These are phyloP conservation scores for Megaptera novaeangliae DNA, from an alignment of 2,113 vertebrate genomes.

Conservation along the genomic window DNA sequence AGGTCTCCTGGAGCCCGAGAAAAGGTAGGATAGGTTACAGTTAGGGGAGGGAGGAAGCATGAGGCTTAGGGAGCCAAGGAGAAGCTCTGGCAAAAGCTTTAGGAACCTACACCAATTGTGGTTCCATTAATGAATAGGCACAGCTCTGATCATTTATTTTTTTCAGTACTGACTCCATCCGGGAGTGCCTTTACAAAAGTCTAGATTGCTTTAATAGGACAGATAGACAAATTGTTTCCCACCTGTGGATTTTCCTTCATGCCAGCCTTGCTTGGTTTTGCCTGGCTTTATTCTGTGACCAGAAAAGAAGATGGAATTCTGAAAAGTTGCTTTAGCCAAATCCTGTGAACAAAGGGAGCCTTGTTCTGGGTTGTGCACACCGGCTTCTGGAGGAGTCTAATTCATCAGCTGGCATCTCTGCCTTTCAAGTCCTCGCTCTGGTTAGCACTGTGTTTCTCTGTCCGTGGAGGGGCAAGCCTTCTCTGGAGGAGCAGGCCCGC, in stretches of 20 bases:
- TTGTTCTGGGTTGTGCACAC: slow-evolving; percentile 54
- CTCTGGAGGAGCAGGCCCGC: accelerated
- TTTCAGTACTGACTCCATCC: background rate
- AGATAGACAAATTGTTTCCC: slow-evolving; percentile 14
- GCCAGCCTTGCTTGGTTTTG: slow-evolving; percentile 15
- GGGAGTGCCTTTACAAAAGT: background rate
- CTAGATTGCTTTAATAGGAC: background rate
- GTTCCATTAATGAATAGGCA: background rate
- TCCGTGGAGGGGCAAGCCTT: background rate
- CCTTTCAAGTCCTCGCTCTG: slow-evolving; percentile 37
- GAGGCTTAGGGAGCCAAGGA: background rate
- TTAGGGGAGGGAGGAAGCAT: background rate
- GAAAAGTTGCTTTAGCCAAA: slow-evolving; percentile 44
- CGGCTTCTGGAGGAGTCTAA: slow-evolving; percentile 55
- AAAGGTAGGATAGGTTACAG: background rate
- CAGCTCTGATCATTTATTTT: background rate
- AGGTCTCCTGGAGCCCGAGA: background rate
- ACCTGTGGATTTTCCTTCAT: background rate
- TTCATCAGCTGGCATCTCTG: slow-evolving; percentile 37
- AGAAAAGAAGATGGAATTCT: slow-evolving; percentile 50
- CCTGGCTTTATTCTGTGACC: background rate
- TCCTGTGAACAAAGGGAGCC: slow-evolving; percentile 49
- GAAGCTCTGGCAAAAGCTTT: background rate
- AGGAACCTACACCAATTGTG: background rate
- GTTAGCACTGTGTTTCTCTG: background rate